Percentiles rank a stretch among this genome's conserved stretches.
These are phyloP conservation scores for Thymelicus lineola DNA, from an alignment of 2,888 invertebrate genomes.

Conservation along the genomic window DNA sequence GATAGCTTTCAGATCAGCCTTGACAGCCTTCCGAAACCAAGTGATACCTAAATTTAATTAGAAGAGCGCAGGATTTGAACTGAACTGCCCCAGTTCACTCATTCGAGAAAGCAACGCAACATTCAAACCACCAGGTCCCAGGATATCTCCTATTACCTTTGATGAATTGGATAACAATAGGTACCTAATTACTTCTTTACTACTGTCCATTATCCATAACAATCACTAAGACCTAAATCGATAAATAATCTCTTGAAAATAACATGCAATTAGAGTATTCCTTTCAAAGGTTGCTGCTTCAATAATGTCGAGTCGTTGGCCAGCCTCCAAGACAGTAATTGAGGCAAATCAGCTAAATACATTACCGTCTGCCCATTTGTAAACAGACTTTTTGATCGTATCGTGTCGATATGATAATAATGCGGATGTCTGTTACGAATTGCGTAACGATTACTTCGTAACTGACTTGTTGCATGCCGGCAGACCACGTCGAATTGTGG, in stretches of 20 bases:
- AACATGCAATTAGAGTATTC: slow-evolving; percentile 2
- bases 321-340: slow-evolving; percentile 31
- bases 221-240: not conserved
- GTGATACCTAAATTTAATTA: too few relatives aligned
- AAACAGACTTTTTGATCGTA: slow-evolving; percentile 26
- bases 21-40: too few relatives aligned
- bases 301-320: slow-evolving; percentile 19
- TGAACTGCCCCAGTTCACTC: too few relatives aligned
- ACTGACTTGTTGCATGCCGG: not conserved
- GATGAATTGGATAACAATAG: too few relatives aligned
- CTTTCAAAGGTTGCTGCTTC: slow-evolving; percentile 5
- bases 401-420: slow-evolving; percentile 20
- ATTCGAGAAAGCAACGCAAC: too few relatives aligned
- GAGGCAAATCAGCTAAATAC: slow-evolving; percentile 36
- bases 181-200: too few relatives aligned
- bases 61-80: too few relatives aligned
- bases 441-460: not conserved
- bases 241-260: not conserved
- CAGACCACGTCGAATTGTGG: not conserved
- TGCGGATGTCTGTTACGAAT: slow-evolving; percentile 23
- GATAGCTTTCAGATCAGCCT: too few relatives aligned
- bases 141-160: too few relatives aligned
- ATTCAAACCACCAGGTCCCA: too few relatives aligned
- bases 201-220: too few relatives aligned
- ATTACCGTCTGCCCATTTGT: slow-evolving; percentile 30